Evolutionary conservation across 2,113 vertebrate species (phyloP), one percentile per base, ranked within the genome.

Genomic region (Salvelinus fontinalis): DNA sequence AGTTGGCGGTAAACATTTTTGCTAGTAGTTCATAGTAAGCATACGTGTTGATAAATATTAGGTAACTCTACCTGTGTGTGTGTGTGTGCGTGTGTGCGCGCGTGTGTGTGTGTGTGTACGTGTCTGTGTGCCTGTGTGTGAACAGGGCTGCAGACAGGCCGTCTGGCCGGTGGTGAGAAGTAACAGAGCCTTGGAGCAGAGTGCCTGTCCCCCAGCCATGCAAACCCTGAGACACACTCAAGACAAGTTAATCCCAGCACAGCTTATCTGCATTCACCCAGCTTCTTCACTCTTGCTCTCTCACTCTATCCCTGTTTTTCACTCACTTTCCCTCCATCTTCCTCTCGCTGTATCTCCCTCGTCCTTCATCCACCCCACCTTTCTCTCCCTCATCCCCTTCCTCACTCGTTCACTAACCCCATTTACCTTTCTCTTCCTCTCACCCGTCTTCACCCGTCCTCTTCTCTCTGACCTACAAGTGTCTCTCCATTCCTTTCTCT

Each of bases 171-270:
- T 79, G 84, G 81, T 93, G 91, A 93, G 88, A 90, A 79, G 84
- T 89, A 90, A 89, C 92, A 93, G 91, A 92, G 77, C 87, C 29
- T 74, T 22, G 39, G 26, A 84, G 84, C 85, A 75, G 81, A 91
- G 87, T 75, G 86, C 84, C 85, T 92, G 90, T 90, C 91, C 84
- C 86, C 90, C 87, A 84, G 85, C 84, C 84, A 76, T 51, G 76
- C 84, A 70, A 77, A 77, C 84, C 80, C 90, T 90, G 88, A 92
- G 89, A 90, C 90, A 11, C 39, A 90, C 90, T 90, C 88, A 85
- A 90, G 92, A 92, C 91, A 91, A 88, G 86, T 93, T 93, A 93
- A 94, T 94, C 92, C 93, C 81, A 85, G 79, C 81, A 83, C 59
- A 73, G 73, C 79, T 86, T 91, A 92, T 91, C 91, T 88, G 75